A percentile compares a stretch with the other conserved stretches of the same genome.
These are phyloP conservation scores for Toxonevra muliebris DNA, from an alignment of 2,888 invertebrate genomes.

Conservation along the genomic window DNA sequence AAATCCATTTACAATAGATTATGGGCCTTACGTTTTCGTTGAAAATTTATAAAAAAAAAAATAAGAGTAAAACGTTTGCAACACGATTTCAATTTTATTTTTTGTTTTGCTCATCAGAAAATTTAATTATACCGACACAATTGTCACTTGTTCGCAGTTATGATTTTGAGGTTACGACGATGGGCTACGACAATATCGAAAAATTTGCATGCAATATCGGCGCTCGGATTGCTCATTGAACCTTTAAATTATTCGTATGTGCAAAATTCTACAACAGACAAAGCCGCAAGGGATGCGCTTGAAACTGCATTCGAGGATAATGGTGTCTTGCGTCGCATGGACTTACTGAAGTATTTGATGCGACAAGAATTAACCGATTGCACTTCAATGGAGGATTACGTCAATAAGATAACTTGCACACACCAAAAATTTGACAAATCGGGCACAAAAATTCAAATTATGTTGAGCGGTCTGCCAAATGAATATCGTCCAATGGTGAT, in stretches of 20 bases:
- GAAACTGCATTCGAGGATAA: slow-evolving; percentile 32
- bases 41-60: background rate
- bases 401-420: slow-evolving; percentile 24
- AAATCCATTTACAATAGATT: background rate
- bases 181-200: slow-evolving; percentile 21
- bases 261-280: slow-evolving; percentile 30
- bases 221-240: slow-evolving; percentile 16
- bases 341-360: slow-evolving; percentile 34
- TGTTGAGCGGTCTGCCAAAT: slow-evolving; percentile 18
- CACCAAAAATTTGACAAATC: slow-evolving; percentile 32
- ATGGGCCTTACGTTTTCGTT: slow-evolving; percentile 6
- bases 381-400: slow-evolving; percentile 29
- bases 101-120: background rate
- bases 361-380: slow-evolving; percentile 16
- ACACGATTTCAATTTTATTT: too few relatives aligned
- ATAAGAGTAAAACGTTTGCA: too few relatives aligned
- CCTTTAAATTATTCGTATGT: slow-evolving; percentile 4
- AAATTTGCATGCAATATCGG: slow-evolving; percentile 32
- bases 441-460: slow-evolving; percentile 17
- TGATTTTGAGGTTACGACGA: slow-evolving; percentile 27
- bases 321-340: slow-evolving; percentile 35
- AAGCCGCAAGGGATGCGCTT: slow-evolving; percentile 29
- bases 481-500: slow-evolving; percentile 31
- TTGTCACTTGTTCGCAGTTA: slow-evolving; percentile 23
- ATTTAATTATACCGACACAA: background rate